Percentiles rank a stretch among this genome's conserved stretches.
These are phyloP conservation scores for Coregonus ussuriensis DNA, from an alignment of 2,797 vertebrate species.

Conservation along the genomic window DNA sequence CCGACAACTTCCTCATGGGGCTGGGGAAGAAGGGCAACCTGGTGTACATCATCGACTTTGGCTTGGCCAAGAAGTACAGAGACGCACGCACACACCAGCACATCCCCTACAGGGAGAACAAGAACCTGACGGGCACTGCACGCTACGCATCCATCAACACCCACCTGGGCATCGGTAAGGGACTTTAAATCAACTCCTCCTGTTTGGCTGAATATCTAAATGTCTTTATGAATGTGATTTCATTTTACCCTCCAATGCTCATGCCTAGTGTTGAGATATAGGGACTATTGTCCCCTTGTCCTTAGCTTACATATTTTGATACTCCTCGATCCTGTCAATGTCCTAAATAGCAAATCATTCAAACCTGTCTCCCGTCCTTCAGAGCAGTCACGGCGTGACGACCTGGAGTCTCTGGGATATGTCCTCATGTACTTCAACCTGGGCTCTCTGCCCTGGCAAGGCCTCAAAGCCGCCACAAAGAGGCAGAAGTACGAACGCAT, in stretches of 20 bases:
- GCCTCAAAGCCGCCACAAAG: slow-evolving; percentile 98
- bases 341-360: background rate
- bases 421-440: slow-evolving; percentile 99
- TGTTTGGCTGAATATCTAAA: background rate
- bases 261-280: slow-evolving; percentile 13
- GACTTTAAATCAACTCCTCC: background rate
- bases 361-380: slow-evolving; percentile 40
- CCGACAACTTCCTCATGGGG: slow-evolving; percentile 97
- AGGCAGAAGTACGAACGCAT: slow-evolving; percentile 98
- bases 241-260: background rate
- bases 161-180: slow-evolving; percentile 92
- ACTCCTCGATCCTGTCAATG: background rate
- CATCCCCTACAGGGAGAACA: slow-evolving; percentile 98
- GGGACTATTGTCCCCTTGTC: background rate
- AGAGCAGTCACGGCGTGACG: slow-evolving; percentile 98
- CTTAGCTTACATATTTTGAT: background rate
- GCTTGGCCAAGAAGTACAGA: slow-evolving; percentile 95
- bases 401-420: slow-evolving; percentile 97
- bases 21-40: slow-evolving; percentile 96
- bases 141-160: slow-evolving; percentile 98
- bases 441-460: slow-evolving; percentile 99
- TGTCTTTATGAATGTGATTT: background rate
- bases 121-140: slow-evolving; percentile 95
- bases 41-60: slow-evolving; percentile 98
- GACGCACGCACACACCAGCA: slow-evolving; percentile 97